Percentiles rank a stretch among this genome's conserved stretches.
These are phyloP conservation scores for Chroicocephalus ridibundus DNA, from an alignment of 2,113 vertebrate species.

Conservation along the genomic window DNA sequence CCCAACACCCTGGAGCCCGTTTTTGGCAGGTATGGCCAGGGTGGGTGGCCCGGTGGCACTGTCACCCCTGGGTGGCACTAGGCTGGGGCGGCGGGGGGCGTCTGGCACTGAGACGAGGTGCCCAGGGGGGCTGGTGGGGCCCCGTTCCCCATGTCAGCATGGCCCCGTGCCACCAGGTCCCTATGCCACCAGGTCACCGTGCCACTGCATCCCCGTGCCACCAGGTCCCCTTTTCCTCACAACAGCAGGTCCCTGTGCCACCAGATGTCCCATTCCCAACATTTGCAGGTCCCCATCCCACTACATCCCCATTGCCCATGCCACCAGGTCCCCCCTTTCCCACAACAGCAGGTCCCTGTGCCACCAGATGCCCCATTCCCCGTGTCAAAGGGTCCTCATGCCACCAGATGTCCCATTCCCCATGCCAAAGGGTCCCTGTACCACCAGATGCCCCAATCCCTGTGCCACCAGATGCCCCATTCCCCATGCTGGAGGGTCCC, in stretches of 20 bases:
- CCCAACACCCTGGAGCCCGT: constrained; percentile 78
- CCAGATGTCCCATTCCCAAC: too few species aligned
- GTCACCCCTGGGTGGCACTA: background rate
- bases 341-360: too few species aligned
- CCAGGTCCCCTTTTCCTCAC: too few species aligned
- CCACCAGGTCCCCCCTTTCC: too few species aligned
- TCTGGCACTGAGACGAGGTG: background rate
- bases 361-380: background rate
- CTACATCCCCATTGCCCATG: too few species aligned
- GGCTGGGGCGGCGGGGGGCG: too few species aligned
- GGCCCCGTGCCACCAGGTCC: background rate
- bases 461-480: background rate
- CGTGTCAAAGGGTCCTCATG: rapidly evolving
- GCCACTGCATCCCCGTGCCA: background rate
- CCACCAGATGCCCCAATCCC: background rate
- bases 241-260: too few species aligned
- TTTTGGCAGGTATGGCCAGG: constrained; percentile 68
- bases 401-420: background rate
- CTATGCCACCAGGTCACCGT: too few species aligned
- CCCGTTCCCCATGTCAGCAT: background rate
- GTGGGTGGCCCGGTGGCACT: rapidly evolving
- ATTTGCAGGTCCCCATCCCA: too few species aligned
- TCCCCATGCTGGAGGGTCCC: rapidly evolving
- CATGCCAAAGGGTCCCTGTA: rapidly evolving
- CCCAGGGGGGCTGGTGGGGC: too few species aligned